phyloP scores from a whole-genome alignment of 2,888 invertebrate genomes.

The Apamea epomidion region DNA sequence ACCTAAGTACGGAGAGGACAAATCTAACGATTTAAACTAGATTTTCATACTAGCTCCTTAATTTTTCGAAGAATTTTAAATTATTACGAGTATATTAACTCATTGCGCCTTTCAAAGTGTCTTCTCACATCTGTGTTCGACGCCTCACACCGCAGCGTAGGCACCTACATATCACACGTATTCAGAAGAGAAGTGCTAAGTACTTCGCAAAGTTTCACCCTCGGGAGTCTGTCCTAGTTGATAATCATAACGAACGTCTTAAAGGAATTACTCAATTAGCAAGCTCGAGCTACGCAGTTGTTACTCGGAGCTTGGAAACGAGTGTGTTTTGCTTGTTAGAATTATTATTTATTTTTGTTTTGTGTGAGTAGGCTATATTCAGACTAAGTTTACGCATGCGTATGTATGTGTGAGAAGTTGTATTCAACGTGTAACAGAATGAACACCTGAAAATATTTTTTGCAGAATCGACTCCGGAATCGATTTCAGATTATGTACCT shows the following conservation, averaged over 20 bases:
- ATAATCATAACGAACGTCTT: conserved; percentile 84
- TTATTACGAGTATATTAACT: background rate
- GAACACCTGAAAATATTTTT: background rate
- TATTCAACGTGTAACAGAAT: no score
- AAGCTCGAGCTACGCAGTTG: conserved; percentile 66
- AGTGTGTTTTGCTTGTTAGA: conserved; percentile 47
- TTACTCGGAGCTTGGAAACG: conserved; percentile 57
- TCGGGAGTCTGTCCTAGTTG: conserved; percentile 76
- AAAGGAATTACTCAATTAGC: conserved; percentile 83
- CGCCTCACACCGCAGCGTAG: conserved; percentile 62
- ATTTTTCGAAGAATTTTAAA: background rate
- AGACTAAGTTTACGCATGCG: no score
- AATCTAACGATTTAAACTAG: background rate
- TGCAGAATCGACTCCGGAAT: background rate
- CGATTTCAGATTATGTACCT: background rate
- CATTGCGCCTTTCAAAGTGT: conserved; percentile 20
- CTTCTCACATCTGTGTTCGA: conserved; percentile 61
- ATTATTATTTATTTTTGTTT: conserved; percentile 39
- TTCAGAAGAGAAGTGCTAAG: conserved; percentile 77
- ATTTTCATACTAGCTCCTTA: background rate
- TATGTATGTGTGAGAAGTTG: background rate
- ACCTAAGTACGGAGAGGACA: background rate
- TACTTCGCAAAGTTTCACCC: conserved; percentile 78
- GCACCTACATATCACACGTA: conserved; percentile 74
- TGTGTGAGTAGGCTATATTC: background rate